phyloP scores from a whole-genome alignment of 2,113 vertebrate genomes.

The Phalacrocorax carbo region DNA sequence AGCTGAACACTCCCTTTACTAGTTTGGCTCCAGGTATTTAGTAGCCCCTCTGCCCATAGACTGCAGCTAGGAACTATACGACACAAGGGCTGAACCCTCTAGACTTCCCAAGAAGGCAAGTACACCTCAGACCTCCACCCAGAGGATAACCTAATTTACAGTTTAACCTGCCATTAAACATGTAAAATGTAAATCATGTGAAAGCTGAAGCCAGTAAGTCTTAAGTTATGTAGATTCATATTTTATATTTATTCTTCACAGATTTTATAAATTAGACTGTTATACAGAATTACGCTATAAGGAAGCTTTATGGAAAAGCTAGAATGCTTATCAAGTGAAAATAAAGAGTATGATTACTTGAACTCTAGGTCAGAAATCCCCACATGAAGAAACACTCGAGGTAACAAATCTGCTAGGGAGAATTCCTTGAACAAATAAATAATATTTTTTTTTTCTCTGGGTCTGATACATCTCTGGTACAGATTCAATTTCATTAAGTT shows the following conservation, averaged over 20 bases:
- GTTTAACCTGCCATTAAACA: background rate
- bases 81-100: background rate
- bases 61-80: background rate
- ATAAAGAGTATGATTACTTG: background rate
- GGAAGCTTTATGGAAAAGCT: background rate
- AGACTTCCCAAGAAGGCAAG: background rate
- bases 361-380: background rate
- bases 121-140: background rate
- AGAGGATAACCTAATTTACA: background rate
- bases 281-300: background rate
- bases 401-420: background rate
- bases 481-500: background rate
- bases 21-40: background rate
- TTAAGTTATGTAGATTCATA: background rate
- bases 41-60: background rate
- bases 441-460: background rate
- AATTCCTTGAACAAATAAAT: background rate
- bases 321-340: rapidly evolving
- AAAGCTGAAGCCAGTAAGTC: background rate
- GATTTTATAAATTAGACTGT: background rate
- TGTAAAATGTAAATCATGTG: background rate
- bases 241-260: background rate
- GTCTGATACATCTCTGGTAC: background rate
- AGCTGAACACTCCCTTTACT: background rate
- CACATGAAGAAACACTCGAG: background rate